Base-by-base conservation (phyloP, 2,888 invertebrate species). In the Ferrisia virgata region DNA sequence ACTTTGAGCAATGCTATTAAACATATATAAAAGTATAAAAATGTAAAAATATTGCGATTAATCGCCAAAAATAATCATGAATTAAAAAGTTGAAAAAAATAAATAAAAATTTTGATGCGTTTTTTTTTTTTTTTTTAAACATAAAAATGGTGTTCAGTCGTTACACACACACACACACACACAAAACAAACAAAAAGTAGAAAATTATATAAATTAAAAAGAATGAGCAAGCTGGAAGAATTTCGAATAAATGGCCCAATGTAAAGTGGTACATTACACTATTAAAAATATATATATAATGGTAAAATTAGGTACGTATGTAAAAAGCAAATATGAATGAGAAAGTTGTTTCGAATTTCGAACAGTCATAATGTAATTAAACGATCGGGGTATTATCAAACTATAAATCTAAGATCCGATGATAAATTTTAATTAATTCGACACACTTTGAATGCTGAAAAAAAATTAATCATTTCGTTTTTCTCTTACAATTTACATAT, bases 161-260 rank as follows among this genome's bases (percentile, higher is more conserved):
- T 76, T 76, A 76, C 36, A 76, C 64, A n/a, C n/a, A n/a, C n/a
- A n/a, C n/a, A n/a, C n/a, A n/a, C n/a, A n/a, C n/a, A n/a, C n/a
- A n/a, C n/a, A n/a, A n/a, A n/a, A n/a, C n/a, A 76, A 36, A 76
- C 9, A 18, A 36, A 2, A 33, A 72, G 72, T 3, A 15, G n/a
- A 72, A 72, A 33, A 28, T 1, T 9, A 9, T 13, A 28, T 64
- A 58, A 72, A 72, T n/a, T 64, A 22, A 33, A 69, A 36, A 76
- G 9, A 76, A 76, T 76, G 72, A 76, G 72, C 72, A 76, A 76
- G 72, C 72, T 76, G 72, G 72, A 76, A 76, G 72, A 76, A 36
- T 36, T 36, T 33, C n/a, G 18, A 33, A 18, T 15, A 9, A 72
- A 6, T 13, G 36, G 36, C 36, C n/a, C n/a, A 36, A 33, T 3